Evolutionary conservation across 2,797 vertebrate genomes (phyloP), one percentile per base, ranked within the genome.

Genomic region (Microhierax caerulescens): DNA sequence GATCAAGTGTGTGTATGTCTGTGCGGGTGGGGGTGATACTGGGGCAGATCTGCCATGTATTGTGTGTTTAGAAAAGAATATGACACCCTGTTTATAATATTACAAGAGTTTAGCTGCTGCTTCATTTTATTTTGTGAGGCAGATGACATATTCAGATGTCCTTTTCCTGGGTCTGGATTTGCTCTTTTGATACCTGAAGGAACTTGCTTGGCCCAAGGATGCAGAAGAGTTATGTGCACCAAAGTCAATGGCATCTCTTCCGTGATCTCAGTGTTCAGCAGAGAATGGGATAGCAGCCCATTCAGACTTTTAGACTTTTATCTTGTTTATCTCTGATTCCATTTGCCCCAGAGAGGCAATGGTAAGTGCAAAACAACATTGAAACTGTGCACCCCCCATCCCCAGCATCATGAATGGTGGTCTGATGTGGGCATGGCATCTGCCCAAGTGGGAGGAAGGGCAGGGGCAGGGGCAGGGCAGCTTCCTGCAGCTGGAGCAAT

Each of bases 1-100:
- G 69, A 88, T 69, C 41, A 32, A 41, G 21, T 28, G 51, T 63
- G 48, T 87, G 28, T 82, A 45, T 77, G 83, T 16, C 73, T 92
- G 75, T 50, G 73, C 54, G 76, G 68, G 88, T 2, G 23, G 69
- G 61, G 94, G 47, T 80, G 47, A 68, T 93, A 56, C 60, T 76
- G 48, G 25, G 56, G 79, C 59, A 64, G 78, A 90, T 81, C 61
- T 87, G 43, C 69, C 57, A 36, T 61, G 45, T 78, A 96, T 85
- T 96, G 81, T 93, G 78, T 83, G 16, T 85, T 94, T 92, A 91
- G 92, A 81, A 96, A 91, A 89, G 80, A 45, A 75, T 84, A 51
- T 64, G 70, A 72, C 59, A 85, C 36, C 32, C 64, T 75, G 60
- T n/a, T 94, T 91, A 80, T 72, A 95, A 88, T 83, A 50, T 39